phyloP scores from a whole-genome alignment of 2,113 vertebrate species.

The Bothrops jararaca region DNA sequence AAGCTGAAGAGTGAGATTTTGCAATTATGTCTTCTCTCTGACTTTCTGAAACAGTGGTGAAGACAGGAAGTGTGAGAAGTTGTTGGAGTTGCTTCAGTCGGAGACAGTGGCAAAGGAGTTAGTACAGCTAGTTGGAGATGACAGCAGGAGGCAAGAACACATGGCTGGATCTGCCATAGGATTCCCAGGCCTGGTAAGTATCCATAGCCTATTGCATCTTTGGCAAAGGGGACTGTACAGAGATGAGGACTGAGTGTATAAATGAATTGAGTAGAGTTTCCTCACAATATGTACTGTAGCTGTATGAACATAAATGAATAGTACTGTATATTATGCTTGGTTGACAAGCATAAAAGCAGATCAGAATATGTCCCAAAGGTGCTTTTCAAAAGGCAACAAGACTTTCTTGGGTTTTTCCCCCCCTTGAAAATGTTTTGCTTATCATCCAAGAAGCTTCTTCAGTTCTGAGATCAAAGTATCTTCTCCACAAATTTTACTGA shows the following conservation, averaged over 20 bases:
- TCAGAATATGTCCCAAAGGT: not conserved
- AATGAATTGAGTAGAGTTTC: not conserved
- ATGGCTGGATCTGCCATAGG: constrained; percentile 33
- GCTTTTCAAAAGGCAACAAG: not conserved
- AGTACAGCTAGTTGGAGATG: constrained; percentile 43
- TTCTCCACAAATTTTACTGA: not conserved
- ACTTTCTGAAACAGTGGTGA: constrained; percentile 8
- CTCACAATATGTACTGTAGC: not conserved
- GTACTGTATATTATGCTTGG: not conserved
- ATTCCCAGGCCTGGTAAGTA: constrained; percentile 9
- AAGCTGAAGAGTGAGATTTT: not conserved
- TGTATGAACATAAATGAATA: not conserved
- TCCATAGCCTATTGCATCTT: not conserved
- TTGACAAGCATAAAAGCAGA: not conserved
- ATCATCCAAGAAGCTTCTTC: not conserved
- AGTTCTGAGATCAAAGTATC: not conserved
- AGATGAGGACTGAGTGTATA: not conserved
- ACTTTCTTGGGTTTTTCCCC: not conserved
- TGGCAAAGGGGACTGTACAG: not conserved
- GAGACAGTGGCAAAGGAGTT: not conserved
- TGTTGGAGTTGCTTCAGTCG: not conserved
- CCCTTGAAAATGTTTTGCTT: not conserved
- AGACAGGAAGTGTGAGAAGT: not conserved
- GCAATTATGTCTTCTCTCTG: not conserved
- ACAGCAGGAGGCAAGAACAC: constrained; percentile 45